phyloP scores from a whole-genome alignment of 2,888 invertebrate genomes.

The Mythimna impura region DNA sequence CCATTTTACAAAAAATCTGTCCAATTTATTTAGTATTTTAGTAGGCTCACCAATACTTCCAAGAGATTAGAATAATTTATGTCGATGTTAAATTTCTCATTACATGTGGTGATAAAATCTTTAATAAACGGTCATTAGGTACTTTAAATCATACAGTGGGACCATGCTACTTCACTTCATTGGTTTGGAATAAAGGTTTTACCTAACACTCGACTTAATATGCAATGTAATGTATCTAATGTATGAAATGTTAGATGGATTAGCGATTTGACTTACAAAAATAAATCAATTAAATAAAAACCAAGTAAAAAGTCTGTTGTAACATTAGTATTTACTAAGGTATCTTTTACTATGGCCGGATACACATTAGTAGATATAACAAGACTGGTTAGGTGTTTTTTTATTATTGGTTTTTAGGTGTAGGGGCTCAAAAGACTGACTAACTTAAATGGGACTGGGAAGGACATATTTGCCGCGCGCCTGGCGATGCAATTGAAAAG shows the following conservation, averaged over 20 bases:
- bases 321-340: too few species aligned
- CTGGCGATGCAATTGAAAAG: too few species aligned
- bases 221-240: background rate
- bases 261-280: too few species aligned
- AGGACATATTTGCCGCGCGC: too few species aligned
- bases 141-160: background rate
- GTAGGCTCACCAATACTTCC: slow-evolving; percentile 1
- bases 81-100: slow-evolving; percentile 5
- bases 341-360: too few species aligned
- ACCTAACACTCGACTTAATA: background rate
- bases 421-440: too few species aligned
- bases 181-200: background rate
- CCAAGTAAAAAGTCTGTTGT: too few species aligned
- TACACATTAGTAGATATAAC: too few species aligned
- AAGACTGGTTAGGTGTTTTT: too few species aligned
- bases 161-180: background rate
- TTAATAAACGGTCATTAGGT: background rate
- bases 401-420: too few species aligned
- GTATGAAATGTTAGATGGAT: background rate
- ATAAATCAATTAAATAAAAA: too few species aligned
- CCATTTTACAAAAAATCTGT: slow-evolving; percentile 5
- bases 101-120: slow-evolving; percentile 11
- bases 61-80: slow-evolving; percentile 2
- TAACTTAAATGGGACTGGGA: too few species aligned
- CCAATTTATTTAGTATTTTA: background rate